Conservation (phyloP, 2,113 vertebrate species). For the Calidris pygmaea region DNA sequence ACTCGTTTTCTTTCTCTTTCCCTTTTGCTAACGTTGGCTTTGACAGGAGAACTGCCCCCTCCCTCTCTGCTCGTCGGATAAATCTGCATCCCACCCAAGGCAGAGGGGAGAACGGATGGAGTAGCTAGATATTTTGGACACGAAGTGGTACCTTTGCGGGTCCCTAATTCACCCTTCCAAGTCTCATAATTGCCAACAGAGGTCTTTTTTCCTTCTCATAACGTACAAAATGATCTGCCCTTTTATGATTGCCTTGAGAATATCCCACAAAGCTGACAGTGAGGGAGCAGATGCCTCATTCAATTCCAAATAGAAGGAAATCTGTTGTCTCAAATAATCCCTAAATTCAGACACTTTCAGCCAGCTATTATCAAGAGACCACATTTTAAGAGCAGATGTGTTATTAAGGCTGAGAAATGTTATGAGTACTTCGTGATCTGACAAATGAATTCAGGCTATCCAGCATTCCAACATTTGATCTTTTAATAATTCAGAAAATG, state of each 20-base stretch:
- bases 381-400: conserved; percentile 87
- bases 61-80: not conserved
- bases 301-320: conserved; percentile 85
- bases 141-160: conserved; percentile 48
- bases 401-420: conserved; percentile 86
- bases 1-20: conserved; percentile 2
- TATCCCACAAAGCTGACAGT: conserved; percentile 77
- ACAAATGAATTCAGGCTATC: conserved; percentile 81
- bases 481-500: conserved; percentile 75
- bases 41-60: not conserved
- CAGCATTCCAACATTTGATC: conserved; percentile 79
- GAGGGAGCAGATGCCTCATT: conserved; percentile 82
- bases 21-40: conserved; percentile 14
- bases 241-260: conserved; percentile 84
- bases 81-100: not conserved
- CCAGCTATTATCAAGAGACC: conserved; percentile 85
- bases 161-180: conserved; percentile 71
- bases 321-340: conserved; percentile 87
- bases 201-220: conserved; percentile 74
- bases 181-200: conserved; percentile 70
- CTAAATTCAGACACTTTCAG: conserved; percentile 86
- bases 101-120: conserved; percentile 2
- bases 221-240: conserved; percentile 79
- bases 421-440: conserved; percentile 86
- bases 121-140: conserved; percentile 37